Evolutionary conservation across 2,113 vertebrate species (phyloP).

Genomic region (Hepsetus odoe): DNA sequence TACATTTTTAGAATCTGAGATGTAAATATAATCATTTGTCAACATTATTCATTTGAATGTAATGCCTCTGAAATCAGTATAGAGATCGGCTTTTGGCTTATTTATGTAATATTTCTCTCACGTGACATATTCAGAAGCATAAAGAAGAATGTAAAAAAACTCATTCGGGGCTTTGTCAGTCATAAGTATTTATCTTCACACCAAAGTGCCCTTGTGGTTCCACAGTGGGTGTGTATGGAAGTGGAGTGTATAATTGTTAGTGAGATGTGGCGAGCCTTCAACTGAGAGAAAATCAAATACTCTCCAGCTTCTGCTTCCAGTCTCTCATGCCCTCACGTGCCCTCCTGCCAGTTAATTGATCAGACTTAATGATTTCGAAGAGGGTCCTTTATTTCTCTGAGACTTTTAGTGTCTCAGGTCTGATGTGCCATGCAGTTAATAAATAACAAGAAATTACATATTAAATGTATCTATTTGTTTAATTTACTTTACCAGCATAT

Average conservation of each 20-base stretch:
- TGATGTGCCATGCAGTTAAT: neutral
- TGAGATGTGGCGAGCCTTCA: constrained; percentile 3
- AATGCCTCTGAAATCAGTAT: no score
- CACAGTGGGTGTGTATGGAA: neutral
- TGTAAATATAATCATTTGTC: no score
- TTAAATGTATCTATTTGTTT: neutral
- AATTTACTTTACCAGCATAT: neutral
- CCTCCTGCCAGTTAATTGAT: constrained; percentile 34
- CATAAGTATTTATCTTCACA: neutral
- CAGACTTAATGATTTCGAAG: constrained; percentile 12
- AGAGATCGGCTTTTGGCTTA: no score
- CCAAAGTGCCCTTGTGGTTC: constrained; percentile 4
- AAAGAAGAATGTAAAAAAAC: neutral
- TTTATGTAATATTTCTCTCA: no score
- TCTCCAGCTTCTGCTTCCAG: constrained; percentile 6
- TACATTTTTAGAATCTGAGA: no score
- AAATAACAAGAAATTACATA: neutral
- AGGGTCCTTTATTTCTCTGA: neutral
- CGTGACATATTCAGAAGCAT: neutral
- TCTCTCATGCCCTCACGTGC: constrained; percentile 10
- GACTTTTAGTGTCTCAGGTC: neutral
- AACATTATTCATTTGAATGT: no score
- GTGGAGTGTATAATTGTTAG: neutral
- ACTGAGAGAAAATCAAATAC: constrained; percentile 21
- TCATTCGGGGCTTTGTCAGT: neutral